Evolutionary conservation across 1,140 invertebrate species (phyloP).

Genomic region (Drosophila mauritiana): DNA sequence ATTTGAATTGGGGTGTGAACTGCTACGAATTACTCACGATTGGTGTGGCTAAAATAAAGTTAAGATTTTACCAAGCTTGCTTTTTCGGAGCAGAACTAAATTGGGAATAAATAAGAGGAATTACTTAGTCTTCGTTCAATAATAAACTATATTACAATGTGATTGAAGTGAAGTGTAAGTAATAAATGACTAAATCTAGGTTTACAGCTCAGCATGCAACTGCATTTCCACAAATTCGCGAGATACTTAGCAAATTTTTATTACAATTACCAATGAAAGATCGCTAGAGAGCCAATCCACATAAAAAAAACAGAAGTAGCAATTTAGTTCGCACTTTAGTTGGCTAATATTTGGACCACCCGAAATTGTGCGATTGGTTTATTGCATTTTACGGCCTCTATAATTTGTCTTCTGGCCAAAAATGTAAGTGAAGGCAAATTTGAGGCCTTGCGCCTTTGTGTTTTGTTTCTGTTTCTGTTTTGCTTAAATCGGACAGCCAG

Average conservation of each 20-base stretch:
- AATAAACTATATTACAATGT: no score
- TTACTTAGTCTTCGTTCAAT: no score
- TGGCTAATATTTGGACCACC: conserved; percentile 45
- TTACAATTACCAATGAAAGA: background rate
- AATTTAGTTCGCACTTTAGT: conserved; percentile 48
- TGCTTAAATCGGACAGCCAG: conserved; percentile 16
- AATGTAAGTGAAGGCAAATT: conserved; percentile 45
- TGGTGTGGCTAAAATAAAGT: conserved; percentile 18
- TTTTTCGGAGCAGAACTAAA: background rate
- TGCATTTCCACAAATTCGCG: background rate
- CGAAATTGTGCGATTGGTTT: conserved; percentile 38
- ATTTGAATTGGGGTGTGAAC: conserved; percentile 27
- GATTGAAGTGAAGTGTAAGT: no score
- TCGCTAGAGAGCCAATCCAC: background rate
- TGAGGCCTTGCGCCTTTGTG: conserved; percentile 7
- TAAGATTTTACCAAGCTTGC: conserved; percentile 20
- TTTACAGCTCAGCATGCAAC: background rate
- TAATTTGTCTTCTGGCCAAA: conserved; percentile 50
- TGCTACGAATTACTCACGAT: conserved; percentile 5
- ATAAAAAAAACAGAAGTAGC: conserved; percentile 25
- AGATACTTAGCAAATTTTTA: background rate
- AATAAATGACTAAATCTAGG: background rate
- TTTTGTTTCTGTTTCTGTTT: background rate
- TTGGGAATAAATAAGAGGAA: background rate
- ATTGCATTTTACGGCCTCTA: conserved; percentile 48